Base-by-base conservation (phyloP, 2,888 invertebrate species). In the Scaptodrosophila latifasciaeformis region DNA sequence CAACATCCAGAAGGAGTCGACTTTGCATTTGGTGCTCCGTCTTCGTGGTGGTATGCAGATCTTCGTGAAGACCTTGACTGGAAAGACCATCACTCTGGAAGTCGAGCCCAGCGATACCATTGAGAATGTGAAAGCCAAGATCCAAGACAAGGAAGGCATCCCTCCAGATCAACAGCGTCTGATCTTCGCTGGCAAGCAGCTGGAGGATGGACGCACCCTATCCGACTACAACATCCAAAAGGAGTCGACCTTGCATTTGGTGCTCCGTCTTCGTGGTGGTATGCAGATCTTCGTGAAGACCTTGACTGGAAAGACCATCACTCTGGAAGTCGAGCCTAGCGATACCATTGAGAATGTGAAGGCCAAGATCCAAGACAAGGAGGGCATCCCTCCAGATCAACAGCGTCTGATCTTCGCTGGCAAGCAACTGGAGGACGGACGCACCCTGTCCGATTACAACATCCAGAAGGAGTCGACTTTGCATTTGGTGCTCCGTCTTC, bases 181-280 rank as follows among this genome's bases (percentile, higher is more conserved):
- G 12, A 81, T 81, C 34, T 82, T 81, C 4, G 81, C 81, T 1
- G 81, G 81, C 2, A 81, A 81, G 48, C 81, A 81, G 12, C 27
- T 81, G n/a, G 81, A 81, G 1, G 81, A 81, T 45, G 81, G 82
- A 0, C 81, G 81, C 0, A 81, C 81, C 0, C 21, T 81, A 17
- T 82, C 82, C 0, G 81, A 82, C 1, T 81, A 81, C 37, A 81
- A 81, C 24, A 81, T 81, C 42, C 81, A 81, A n/a, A 81, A 81
- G 49, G 81, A 81, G 49, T 81, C 81, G 0, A 80, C 81, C 0
- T 61, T 81, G 0, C 82, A 82, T 2, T 72, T 81, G 70, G 81
- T 81, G 1, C 64, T 80, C 2, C 76, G 75, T 61, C 70, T 75
- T 0, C 72, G 75, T 5, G 75, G 75, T 34, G 75, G 75, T 35